Evolutionary conservation across 2,797 vertebrate genomes (phyloP).

Genomic region (Gambusia yucatana): DNA sequence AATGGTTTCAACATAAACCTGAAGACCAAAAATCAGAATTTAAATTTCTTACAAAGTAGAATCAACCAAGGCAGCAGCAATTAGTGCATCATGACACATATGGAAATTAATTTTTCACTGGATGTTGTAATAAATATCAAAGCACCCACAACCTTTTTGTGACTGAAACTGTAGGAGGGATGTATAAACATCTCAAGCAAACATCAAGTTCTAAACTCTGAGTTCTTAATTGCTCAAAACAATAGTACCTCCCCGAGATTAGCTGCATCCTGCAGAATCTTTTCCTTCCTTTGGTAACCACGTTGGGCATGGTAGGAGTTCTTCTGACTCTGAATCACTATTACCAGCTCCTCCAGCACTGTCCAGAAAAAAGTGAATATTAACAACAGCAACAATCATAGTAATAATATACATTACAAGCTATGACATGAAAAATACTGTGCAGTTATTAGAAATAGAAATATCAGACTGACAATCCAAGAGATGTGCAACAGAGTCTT

Average conservation of each 20-base stretch:
- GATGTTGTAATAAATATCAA: background rate
- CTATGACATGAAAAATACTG: too few species aligned
- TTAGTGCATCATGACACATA: background rate
- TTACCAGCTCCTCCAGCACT: slow-evolving; percentile 86
- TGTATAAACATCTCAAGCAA: background rate
- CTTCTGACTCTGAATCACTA: slow-evolving; percentile 93
- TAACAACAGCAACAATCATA: too few species aligned
- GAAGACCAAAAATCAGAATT: background rate
- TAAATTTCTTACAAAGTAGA: too few species aligned
- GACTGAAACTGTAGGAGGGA: background rate
- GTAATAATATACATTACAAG: too few species aligned
- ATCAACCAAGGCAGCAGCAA: too few species aligned
- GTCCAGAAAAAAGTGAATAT: slow-evolving; percentile 67
- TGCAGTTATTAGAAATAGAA: too few species aligned
- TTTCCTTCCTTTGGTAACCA: slow-evolving; percentile 79
- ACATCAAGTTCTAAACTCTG: background rate
- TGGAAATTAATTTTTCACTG: background rate
- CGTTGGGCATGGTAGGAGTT: slow-evolving; percentile 86
- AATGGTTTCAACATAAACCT: background rate
- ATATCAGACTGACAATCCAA: too few species aligned
- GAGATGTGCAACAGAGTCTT: too few species aligned
- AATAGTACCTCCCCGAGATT: slow-evolving; percentile 82
- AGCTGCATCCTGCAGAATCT: slow-evolving; percentile 84
- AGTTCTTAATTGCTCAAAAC: background rate
- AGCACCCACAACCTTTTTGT: background rate